A percentile compares a stretch with the other conserved stretches of the same genome.
Evolutionary conservation across 64 coral and sea anemone species (phyloP).

Genomic region (Stichodactyla helianthus): DNA sequence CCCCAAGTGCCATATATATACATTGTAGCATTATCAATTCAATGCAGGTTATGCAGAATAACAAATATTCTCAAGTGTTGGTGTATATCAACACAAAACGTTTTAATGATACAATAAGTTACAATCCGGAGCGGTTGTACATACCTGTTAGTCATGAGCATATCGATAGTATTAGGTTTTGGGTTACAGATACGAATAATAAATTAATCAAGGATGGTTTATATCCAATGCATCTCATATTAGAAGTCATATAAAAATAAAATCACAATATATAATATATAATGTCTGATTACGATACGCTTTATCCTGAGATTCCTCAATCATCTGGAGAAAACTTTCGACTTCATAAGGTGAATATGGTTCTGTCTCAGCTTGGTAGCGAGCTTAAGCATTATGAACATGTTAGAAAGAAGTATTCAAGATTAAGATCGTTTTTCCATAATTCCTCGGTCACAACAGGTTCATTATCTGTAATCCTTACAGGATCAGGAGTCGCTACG

Average conservation of each 20-base stretch:
- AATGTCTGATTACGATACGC: background rate
- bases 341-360: background rate
- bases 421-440: background rate
- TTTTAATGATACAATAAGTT: background rate
- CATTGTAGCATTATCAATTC: background rate
- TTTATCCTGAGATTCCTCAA: background rate
- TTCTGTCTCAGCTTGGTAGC: background rate
- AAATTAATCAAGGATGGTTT: slow-evolving; percentile 1
- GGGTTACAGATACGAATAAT: background rate
- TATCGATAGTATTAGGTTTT: background rate
- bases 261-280: background rate
- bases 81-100: background rate
- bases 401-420: background rate
- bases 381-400: background rate
- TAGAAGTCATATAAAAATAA: slow-evolving; percentile 5
- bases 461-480: too few species aligned
- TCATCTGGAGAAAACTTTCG: background rate
- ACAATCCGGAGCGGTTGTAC: background rate
- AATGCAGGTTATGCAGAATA: background rate
- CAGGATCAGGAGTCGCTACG: background rate
- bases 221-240: background rate
- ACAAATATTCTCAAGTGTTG: background rate
- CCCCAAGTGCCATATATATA: background rate
- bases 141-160: background rate
- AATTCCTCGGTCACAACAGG: background rate